These are phyloP conservation scores for Tiliacea citrago DNA, from an alignment of 2,888 invertebrate species.

Conservation along the genomic window DNA sequence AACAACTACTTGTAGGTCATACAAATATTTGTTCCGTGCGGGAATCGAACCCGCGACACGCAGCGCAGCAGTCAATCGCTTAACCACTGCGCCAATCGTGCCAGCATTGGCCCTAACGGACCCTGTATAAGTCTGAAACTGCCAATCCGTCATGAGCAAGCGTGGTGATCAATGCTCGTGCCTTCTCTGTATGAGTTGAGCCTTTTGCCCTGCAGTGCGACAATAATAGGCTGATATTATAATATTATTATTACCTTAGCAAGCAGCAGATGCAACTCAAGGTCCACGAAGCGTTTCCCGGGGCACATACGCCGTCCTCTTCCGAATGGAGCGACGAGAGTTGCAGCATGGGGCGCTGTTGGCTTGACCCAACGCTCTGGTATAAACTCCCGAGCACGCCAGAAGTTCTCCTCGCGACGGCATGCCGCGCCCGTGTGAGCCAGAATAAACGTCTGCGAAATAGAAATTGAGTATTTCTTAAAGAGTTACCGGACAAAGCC, in stretches of 20 bases:
- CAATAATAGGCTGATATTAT: too few species aligned
- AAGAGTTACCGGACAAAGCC: not conserved
- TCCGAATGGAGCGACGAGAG: slow-evolving; percentile 95
- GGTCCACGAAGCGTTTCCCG: slow-evolving; percentile 95
- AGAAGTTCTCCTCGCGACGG: slow-evolving; percentile 94
- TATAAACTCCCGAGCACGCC: slow-evolving; percentile 92
- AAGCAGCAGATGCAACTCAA: slow-evolving; percentile 93
- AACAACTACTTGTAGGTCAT: too few species aligned
- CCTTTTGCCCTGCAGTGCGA: too few species aligned
- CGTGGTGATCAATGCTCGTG: too few species aligned
- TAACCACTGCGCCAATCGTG: too few species aligned
- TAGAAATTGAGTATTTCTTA: not conserved
- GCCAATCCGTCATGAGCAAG: too few species aligned
- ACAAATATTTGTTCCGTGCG: too few species aligned
- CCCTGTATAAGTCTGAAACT: too few species aligned
- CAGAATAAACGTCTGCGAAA: slow-evolving; percentile 93
- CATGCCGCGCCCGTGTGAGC: slow-evolving; percentile 96
- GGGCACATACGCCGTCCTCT: slow-evolving; percentile 95
- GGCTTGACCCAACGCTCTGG: slow-evolving; percentile 95
- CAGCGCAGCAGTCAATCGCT: too few species aligned
- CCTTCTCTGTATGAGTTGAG: too few species aligned
- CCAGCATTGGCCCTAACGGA: too few species aligned
- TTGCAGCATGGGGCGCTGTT: slow-evolving; percentile 89
- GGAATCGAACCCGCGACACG: too few species aligned
- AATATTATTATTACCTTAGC: slow-evolving; percentile 89